Base-by-base conservation (phyloP, 2,797 vertebrate species). In the Parauchenoglanis ngamensis region DNA sequence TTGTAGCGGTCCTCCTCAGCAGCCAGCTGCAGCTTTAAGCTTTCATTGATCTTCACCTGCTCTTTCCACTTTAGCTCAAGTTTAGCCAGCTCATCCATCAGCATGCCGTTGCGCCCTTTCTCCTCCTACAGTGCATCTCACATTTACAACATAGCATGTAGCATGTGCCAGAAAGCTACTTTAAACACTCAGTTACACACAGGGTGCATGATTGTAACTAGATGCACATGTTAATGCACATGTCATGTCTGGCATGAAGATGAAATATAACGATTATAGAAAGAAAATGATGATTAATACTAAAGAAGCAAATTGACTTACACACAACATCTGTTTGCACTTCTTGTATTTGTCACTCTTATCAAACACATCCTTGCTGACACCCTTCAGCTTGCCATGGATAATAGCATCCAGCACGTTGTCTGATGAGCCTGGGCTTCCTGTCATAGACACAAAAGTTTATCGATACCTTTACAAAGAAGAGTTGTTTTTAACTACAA, bases 331-430 rank as follows among this genome's bases (percentile, higher is more conserved):
- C 89, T 98, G 97, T 94, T 97, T 99, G 96, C 94, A 99, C 92
- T 97, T 99, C 93, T 96, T 97, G 95, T 98, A 99, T 90, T 97
- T 99, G 92, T 98, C 98, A 88, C 94, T 96, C 94, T 97, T 97
- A 91, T 99, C 97, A 67, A 95, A 95, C 70, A 96, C 96, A 94
- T 98, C 97, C 94, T 96, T 97, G 95, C 95, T 98, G 94, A 97
- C 96, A 94, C 97, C 96, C 94, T 95, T 96, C 46, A 98, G 94
- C 93, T 98, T 97, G 86, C 97, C 96, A 92, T 98, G 98, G 92
- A 97, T 96, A 91, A 96, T 91, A 88, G 96, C 96, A 75, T 98
- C 98, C 91, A 97, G 94, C 94, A 97, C 94, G 86, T 95, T 92
- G 88, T 97, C 97, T 89, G 96, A 94, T 88, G 96, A 95, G 91